Percentiles rank a stretch among this genome's conserved stretches.
phyloP scores from a whole-genome alignment of 1,140 invertebrate genomes.

The Ephestia elutella region DNA sequence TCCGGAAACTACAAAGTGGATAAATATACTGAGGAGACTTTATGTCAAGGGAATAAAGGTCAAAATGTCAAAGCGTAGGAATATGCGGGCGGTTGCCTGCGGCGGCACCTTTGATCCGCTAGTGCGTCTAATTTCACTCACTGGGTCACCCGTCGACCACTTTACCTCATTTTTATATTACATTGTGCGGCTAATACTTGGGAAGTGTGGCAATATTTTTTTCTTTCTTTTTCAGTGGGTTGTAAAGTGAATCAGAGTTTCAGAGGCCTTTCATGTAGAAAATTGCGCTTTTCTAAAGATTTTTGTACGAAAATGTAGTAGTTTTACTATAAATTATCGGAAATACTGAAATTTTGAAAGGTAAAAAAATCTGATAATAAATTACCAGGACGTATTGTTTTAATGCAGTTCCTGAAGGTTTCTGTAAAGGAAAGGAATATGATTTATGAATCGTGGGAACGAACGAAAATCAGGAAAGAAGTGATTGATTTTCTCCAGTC shows the following conservation, averaged over 20 bases:
- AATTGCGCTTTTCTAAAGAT: too few relatives aligned
- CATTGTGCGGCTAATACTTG: too few relatives aligned
- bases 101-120: neutral
- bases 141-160: neutral
- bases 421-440: neutral
- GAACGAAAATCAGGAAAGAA: conserved; percentile 1
- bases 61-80: neutral
- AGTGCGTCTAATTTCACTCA: neutral
- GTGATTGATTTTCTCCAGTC: conserved; percentile 1
- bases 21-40: neutral
- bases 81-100: neutral
- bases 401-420: neutral
- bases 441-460: neutral
- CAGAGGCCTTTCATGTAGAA: too few relatives aligned
- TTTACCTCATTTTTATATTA: neutral
- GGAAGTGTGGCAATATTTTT: too few relatives aligned
- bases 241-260: too few relatives aligned
- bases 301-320: too few relatives aligned
- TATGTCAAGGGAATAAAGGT: neutral
- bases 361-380: too few relatives aligned
- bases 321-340: neutral
- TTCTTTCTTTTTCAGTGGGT: too few relatives aligned
- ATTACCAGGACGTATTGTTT: neutral
- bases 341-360: neutral
- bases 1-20: neutral